Evolutionary conservation across 2,797 vertebrate species (phyloP).

Genomic region (Arremon brunneinucha): DNA sequence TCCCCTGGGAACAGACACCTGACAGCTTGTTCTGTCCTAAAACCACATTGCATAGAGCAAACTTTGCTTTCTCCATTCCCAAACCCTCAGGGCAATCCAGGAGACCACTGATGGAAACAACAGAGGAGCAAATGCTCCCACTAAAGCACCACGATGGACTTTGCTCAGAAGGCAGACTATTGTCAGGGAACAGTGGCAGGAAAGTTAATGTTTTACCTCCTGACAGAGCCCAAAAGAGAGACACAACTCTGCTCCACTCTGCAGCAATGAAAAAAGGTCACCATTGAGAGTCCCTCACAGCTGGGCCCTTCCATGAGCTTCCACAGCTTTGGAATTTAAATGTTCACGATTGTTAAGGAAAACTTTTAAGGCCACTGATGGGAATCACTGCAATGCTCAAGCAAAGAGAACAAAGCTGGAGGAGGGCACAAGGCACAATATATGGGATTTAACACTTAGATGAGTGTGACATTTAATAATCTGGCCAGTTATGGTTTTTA

Average conservation of each 20-base stretch:
- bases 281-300: background rate
- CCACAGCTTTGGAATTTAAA: background rate
- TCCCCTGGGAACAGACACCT: background rate
- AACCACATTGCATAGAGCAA: background rate
- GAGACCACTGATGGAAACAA: background rate
- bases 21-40: background rate
- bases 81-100: background rate
- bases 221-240: background rate
- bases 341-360: background rate
- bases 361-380: background rate
- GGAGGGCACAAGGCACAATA: background rate
- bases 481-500: background rate
- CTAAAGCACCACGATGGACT: background rate
- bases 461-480: background rate
- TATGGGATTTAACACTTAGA: background rate
- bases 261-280: background rate
- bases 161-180: background rate
- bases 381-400: background rate
- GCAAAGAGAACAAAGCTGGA: background rate
- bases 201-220: conserved; percentile 49
- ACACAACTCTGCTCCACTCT: background rate
- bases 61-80: background rate
- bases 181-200: background rate
- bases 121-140: background rate
- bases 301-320: background rate